Conservation (phyloP, 1,140 invertebrate species). For the Lycorma delicatula region DNA sequence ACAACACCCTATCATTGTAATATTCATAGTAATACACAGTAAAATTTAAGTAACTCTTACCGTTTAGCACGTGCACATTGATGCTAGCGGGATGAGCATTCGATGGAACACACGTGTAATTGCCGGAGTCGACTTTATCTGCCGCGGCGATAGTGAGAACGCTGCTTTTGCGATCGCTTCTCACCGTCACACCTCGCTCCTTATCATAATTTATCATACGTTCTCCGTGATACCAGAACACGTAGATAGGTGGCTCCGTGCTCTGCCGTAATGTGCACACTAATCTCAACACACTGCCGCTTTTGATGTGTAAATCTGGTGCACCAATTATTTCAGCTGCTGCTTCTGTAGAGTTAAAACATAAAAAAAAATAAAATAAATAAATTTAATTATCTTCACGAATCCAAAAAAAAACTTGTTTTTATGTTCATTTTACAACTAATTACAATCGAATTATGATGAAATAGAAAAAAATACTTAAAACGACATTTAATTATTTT, state of each 20-base stretch:
- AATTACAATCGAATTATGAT: too few species aligned
- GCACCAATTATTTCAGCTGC: slow-evolving; percentile 64
- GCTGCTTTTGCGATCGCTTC: slow-evolving; percentile 44
- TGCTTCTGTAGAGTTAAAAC: slow-evolving; percentile 55
- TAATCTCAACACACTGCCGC: slow-evolving; percentile 58
- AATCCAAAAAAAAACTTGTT: too few species aligned
- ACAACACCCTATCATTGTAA: neutral
- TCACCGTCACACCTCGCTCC: slow-evolving; percentile 28
- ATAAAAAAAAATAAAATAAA: too few species aligned
- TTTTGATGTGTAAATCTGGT: slow-evolving; percentile 64
- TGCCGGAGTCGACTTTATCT: slow-evolving; percentile 65
- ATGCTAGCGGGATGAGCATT: slow-evolving; percentile 75
- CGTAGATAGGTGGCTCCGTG: slow-evolving; percentile 64
- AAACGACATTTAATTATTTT: too few species aligned
- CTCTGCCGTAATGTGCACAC: slow-evolving; percentile 61
- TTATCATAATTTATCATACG: slow-evolving; percentile 45
- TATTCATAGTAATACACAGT: too few species aligned
- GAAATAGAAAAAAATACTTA: too few species aligned
- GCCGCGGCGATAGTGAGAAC: slow-evolving; percentile 56
- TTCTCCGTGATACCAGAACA: slow-evolving; percentile 58
- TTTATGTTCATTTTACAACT: too few species aligned
- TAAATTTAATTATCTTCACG: too few species aligned
- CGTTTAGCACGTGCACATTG: slow-evolving; percentile 78
- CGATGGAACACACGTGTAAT: slow-evolving; percentile 80
- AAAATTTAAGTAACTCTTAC: slow-evolving; percentile 35